A percentile compares a stretch with the other conserved stretches of the same genome.
These are phyloP conservation scores for Nomada flava DNA, from an alignment of 2,888 invertebrate genomes.

Conservation along the genomic window DNA sequence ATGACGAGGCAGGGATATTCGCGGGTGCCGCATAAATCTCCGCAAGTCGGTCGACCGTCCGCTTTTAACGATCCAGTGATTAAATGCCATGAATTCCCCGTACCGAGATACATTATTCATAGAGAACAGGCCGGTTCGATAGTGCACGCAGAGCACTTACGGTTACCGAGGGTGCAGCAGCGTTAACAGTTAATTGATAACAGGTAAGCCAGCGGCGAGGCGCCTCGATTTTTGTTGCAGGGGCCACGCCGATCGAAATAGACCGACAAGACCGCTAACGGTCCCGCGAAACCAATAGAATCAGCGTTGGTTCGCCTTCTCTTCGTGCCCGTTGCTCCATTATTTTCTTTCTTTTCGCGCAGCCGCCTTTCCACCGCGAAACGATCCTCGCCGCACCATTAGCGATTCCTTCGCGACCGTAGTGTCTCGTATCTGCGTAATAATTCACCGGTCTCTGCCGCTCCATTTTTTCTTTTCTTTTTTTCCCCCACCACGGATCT, in stretches of 20 bases:
- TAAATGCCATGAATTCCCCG: conserved; percentile 62
- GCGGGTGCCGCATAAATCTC: conserved; percentile 47
- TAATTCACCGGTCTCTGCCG: conserved; percentile 35
- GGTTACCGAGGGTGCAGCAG: conserved; percentile 51
- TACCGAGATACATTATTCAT: conserved; percentile 68
- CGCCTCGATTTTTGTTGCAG: conserved; percentile 65
- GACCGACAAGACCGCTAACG: conserved; percentile 68
- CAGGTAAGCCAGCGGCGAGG: conserved; percentile 62
- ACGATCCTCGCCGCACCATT: conserved; percentile 60
- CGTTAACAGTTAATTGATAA: conserved; percentile 73
- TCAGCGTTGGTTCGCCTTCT: conserved; percentile 21
- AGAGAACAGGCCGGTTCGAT: conserved; percentile 53
- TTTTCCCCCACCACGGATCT: not conserved
- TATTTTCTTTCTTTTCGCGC: conserved; percentile 40
- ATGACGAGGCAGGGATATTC: conserved; percentile 34
- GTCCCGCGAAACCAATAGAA: conserved; percentile 65
- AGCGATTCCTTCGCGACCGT: conserved; percentile 52
- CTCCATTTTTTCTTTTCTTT: conserved; percentile 1
- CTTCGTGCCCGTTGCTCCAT: conserved; percentile 23
- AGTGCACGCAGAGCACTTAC: conserved; percentile 53
- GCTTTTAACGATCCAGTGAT: conserved; percentile 60
- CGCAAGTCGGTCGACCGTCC: conserved; percentile 50
- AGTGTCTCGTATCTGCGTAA: conserved; percentile 36
- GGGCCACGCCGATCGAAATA: conserved; percentile 66
- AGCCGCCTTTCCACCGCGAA: conserved; percentile 27